Conservation (phyloP, 2,113 vertebrate genomes). For the Leptodactylus fuscus region DNA sequence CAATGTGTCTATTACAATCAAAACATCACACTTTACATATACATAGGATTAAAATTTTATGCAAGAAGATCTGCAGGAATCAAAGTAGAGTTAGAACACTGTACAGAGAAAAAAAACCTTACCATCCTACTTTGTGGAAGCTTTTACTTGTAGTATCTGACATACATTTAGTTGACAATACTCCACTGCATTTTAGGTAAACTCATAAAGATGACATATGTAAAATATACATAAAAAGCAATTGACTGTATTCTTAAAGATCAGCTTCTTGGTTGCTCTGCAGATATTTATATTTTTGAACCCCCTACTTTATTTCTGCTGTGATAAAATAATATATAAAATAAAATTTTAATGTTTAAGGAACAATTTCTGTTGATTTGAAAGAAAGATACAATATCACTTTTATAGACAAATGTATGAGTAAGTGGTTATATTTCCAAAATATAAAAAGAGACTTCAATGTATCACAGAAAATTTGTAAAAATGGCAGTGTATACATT, state of each 20-base stretch:
- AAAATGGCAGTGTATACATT: background rate
- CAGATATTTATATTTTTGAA: background rate
- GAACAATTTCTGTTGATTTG: too few relatives aligned
- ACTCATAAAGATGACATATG: background rate
- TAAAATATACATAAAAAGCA: background rate
- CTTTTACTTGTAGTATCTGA: background rate
- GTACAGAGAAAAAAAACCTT: background rate
- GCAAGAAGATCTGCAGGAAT: conserved; percentile 2
- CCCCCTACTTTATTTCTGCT: background rate
- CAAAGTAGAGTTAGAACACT: conserved; percentile 14
- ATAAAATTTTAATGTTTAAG: background rate
- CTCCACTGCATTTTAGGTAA: background rate
- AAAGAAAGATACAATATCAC: too few relatives aligned
- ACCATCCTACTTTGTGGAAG: background rate
- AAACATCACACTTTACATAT: conserved; percentile 42
- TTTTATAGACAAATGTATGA: too few relatives aligned
- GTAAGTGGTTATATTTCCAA: background rate
- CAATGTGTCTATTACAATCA: conserved; percentile 23
- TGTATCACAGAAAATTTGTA: background rate
- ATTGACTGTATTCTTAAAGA: background rate
- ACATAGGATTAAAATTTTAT: conserved; percentile 1
- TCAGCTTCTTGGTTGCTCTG: background rate
- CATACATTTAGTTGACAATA: conserved; percentile 14
- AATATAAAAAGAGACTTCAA: background rate
- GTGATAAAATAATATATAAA: background rate